Conservation (phyloP, 2,888 invertebrate genomes). For the Choreutis nemorana region DNA sequence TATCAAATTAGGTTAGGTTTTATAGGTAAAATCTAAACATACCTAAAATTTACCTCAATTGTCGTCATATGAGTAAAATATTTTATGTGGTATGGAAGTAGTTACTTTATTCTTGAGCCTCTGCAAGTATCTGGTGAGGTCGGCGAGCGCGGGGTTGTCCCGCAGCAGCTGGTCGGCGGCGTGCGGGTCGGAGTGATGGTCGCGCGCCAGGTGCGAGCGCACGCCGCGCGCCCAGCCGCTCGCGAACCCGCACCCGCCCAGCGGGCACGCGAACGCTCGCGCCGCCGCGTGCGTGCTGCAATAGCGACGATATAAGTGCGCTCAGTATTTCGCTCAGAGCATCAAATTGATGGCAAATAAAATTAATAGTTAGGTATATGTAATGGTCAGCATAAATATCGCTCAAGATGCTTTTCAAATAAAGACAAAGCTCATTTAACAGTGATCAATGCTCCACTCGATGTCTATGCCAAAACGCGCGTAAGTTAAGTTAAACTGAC, state of each 20-base stretch:
- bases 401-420: no score
- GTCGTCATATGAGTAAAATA: background rate
- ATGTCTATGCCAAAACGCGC: no score
- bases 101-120: conserved; percentile 71
- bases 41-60: background rate
- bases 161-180: conserved; percentile 69
- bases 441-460: no score
- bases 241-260: conserved; percentile 77
- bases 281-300: conserved; percentile 70
- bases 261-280: conserved; percentile 71
- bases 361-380: no score
- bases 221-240: conserved; percentile 80
- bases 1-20: conserved; percentile 1
- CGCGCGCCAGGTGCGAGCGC: conserved; percentile 74
- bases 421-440: no score
- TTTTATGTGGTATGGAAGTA: background rate
- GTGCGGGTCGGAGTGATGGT: conserved; percentile 74
- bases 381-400: no score
- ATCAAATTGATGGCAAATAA: no score
- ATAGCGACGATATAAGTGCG: no score
- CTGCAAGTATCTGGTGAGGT: conserved; percentile 75
- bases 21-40: conserved; percentile 1
- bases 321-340: no score
- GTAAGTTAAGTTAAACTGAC: no score
- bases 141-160: conserved; percentile 77